Base-by-base conservation (phyloP, 2,797 vertebrate species). In the Mastacembelus armatus region DNA sequence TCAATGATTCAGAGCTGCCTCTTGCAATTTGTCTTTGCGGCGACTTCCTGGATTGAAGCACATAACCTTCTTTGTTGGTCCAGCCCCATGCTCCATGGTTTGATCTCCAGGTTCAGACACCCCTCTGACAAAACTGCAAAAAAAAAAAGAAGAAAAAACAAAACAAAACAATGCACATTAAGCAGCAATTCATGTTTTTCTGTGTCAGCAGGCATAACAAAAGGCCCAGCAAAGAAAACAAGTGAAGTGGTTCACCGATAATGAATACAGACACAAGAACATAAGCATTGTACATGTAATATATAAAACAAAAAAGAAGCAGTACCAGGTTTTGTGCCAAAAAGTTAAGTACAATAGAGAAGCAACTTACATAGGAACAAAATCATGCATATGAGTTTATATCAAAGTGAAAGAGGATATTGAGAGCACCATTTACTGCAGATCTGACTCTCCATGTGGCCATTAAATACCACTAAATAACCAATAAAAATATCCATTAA, bases 21-120 rank as follows among this genome's bases (percentile, higher is more conserved):
- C 63, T 62, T 82, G 81, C 4, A 62, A 68, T 61, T 79, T 90
- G 39, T 84, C 81, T 83, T 91, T 93, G 76, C 93, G 86, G 50
- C 77, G 85, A 82, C 84, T 90, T 86, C 90, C 90, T 58, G 89
- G 84, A 78, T 89, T 88, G 80, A 89, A 90, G 85, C 67, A 66
- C 29, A 71, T 44, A 27, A 60, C 70, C 80, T 88, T 88, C 90
- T 85, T 68, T 21, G 69, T 61, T 59, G 73, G 70, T 81, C 64
- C 78, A 38, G 69, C 59, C 77, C 40, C 71, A 36, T 24, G 66
- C 72, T 86, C 85, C 91, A 91, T 92, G 75, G 70, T 85, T 79
- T 67, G 35, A 54, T 33, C 43, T 67, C 64, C 69, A 59, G 63
- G 40, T 69, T 66, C 24, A 3, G 65, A 42, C 59, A 42, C 66